Base-by-base conservation (phyloP, 2,113 vertebrate genomes). In the Saguinus midas region DNA sequence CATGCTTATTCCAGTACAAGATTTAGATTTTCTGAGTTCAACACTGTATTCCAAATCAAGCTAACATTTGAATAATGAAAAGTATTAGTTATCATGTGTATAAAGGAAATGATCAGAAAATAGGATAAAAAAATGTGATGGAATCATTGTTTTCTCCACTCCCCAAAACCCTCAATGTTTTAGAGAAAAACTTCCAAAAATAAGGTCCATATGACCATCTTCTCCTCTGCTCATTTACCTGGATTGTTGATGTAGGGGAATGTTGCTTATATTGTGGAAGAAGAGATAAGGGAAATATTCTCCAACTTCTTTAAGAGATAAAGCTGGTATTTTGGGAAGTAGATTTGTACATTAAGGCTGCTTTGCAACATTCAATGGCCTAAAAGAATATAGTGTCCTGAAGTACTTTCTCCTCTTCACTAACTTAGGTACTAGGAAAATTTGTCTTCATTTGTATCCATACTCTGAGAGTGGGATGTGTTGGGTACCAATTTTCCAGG, bases 401-500 rank as follows among this genome's bases (percentile, higher is more conserved):
- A 66, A 84, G 43, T 21, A 58, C 0, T 50, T 85, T 64, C 7
- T 72, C 0, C 14, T 57, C 11, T 82, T 50, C 12, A 91, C 9
- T 88, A 83, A 55, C 35, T 55, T 88, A 91, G 32, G 79, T 73
- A 35, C n/a, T 50, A 52, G n/a, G 72, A 83, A 86, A 89, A 95
- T 93, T 79, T 90, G 55, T 93, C 85, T 93, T 87, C 37, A 91
- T 92, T 48, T 78, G 58, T 89, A 94, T 92, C 91, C 50, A 75
- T 91, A 82, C 23, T 96, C 43, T 85, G 70, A 95, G 55, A 96
- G 84, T 52, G 68, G 73, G 64, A 87, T 70, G 57, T 94, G 85
- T 57, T 76, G 78, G 92, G 95, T 86, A 93, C 80, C 94, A 95
- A 89, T 87, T 95, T 90, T 94, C 85, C 68, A 96, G 94, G 43